phyloP scores from a whole-genome alignment of 2,797 vertebrate genomes.

The Arctocebus calabarensis region DNA sequence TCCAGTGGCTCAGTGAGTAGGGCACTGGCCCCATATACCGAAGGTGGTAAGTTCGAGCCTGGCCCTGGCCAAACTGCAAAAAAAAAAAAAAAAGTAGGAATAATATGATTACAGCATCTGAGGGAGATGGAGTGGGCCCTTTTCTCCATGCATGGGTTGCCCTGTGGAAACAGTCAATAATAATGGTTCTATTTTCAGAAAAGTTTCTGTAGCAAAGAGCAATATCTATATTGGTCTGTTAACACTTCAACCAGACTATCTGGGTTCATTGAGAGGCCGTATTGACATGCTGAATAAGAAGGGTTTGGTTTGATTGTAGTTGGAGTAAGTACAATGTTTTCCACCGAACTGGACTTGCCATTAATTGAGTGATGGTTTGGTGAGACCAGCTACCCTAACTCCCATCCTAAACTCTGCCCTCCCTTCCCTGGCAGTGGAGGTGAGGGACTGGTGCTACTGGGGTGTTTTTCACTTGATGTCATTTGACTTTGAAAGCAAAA shows the following conservation, averaged over 20 bases:
- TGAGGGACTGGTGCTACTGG: not conserved
- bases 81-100: not conserved
- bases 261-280: constrained; percentile 46
- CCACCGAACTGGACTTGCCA: not conserved
- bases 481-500: constrained; percentile 41
- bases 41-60: too few species aligned
- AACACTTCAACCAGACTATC: not conserved
- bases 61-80: too few species aligned
- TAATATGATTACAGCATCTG: not conserved
- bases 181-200: constrained; percentile 23
- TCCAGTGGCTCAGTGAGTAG: too few species aligned
- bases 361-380: constrained; percentile 25
- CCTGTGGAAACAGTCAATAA: not conserved
- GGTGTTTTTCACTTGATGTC: not conserved
- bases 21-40: too few species aligned
- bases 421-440: not conserved
- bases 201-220: constrained; percentile 42
- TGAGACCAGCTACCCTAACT: not conserved
- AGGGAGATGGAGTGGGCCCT: not conserved
- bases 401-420: not conserved
- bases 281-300: constrained; percentile 35
- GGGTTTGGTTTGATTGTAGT: constrained; percentile 60
- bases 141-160: not conserved
- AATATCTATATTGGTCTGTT: constrained; percentile 13
- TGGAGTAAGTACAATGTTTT: not conserved